These are phyloP conservation scores for Heliopora coerulea DNA, from an alignment of 92 coral and sea anemone genomes.

Conservation along the genomic window DNA sequence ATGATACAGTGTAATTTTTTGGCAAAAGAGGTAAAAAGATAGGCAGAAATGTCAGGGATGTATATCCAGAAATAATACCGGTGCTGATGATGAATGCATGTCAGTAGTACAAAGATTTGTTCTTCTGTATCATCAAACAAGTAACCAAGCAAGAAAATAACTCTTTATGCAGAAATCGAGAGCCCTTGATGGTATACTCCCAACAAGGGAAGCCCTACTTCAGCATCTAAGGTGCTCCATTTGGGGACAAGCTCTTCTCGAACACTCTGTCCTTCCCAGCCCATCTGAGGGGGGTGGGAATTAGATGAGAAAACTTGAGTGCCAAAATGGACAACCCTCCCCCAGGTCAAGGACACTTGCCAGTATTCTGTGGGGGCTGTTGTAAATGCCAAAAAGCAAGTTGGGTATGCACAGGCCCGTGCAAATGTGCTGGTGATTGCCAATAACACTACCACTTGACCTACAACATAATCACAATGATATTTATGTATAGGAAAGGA, in stretches of 20 bases:
- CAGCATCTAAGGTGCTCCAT: slow-evolving; percentile 53
- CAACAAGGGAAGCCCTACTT: slow-evolving; percentile 47
- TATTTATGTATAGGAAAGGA: too few relatives aligned
- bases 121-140: slow-evolving; percentile 47
- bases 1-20: slow-evolving; percentile 8
- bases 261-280: slow-evolving; percentile 51
- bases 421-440: too few relatives aligned
- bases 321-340: slow-evolving; percentile 61
- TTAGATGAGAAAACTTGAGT: slow-evolving; percentile 51
- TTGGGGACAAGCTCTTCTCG: slow-evolving; percentile 54
- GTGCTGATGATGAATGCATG: slow-evolving; percentile 39
- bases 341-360: slow-evolving; percentile 57
- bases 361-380: slow-evolving; percentile 55
- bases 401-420: too few relatives aligned
- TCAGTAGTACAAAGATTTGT: slow-evolving; percentile 30
- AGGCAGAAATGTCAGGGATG: background rate
- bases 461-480: too few relatives aligned
- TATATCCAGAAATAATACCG: slow-evolving; percentile 34
- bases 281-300: slow-evolving; percentile 70
- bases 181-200: slow-evolving; percentile 61
- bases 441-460: too few relatives aligned
- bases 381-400: slow-evolving; percentile 68
- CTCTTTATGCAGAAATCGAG: slow-evolving; percentile 56
- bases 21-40: slow-evolving; percentile 36
- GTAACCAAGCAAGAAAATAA: slow-evolving; percentile 49